Evolutionary conservation across 2,797 vertebrate genomes (phyloP), one percentile per base, ranked within the genome.

Genomic region (Coccyzus lansbergi): DNA sequence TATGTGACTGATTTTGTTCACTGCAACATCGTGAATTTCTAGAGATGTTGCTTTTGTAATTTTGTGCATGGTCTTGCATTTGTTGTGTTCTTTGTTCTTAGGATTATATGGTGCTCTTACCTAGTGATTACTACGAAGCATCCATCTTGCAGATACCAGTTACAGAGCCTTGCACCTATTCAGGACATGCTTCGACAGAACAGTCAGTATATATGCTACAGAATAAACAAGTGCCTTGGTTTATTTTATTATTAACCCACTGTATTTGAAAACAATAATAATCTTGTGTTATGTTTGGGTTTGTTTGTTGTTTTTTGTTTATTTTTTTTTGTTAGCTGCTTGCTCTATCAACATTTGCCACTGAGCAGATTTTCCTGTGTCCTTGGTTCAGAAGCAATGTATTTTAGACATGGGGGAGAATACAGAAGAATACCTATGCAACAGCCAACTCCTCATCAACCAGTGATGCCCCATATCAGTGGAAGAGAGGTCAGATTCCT

Each of bases 31-130:
- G 7, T 55, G 48, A 55, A 69, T 52, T 4, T 13, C 68, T 80
- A 9, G 53, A 67, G 40, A 14, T 53, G 46, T 69, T 83, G 2
- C 46, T 78, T 55, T 51, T 52, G 31, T 51, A 8, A 12, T 28
- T 75, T 75, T 72, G 49, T 69, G 22, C 14, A 5, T 65, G 40
- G 7, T 83, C 59, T 71, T 78, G 24, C 22, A 25, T 72, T 65
- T 86, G 18, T 74, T 88, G 21, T 75, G 2, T 94, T 91, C 1
- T 69, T 95, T 75, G 2, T 94, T 91, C 1, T 69, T 95, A 99
- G 99, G 99, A 99, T 96, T 99, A 99, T 88, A 92, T 99, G 93
- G 98, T 99, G 75, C 98, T 99, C 85, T 97, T 99, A 87, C 99
- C 99, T 29, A 98, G 96, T 59, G 98, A 98, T 90, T 99, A 99